Evolutionary conservation across 64 coral and sea anemone genomes (phyloP), one percentile per base, ranked within the genome.

Genomic region (Trachythela sp.): DNA sequence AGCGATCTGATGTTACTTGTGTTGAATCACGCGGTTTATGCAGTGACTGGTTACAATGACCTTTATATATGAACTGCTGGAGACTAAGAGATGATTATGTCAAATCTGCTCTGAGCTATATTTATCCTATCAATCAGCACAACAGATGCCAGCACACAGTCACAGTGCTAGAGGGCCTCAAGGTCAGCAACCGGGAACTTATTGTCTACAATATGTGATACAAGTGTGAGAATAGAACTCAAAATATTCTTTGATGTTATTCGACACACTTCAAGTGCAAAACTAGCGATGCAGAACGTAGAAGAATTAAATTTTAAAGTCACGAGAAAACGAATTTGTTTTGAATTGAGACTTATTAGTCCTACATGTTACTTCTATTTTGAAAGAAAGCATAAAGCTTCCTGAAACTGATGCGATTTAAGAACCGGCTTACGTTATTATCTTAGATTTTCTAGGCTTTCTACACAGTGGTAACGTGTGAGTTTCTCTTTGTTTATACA

Each of bases 251-350:
- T 64, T 64, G 56, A 64, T 26, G 56, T 64, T 64, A n/a, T 64
- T 64, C 24, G 56, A 64, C 56, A 64, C 56, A 64, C 56, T 24
- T 64, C 56, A 64, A 64, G 56, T 64, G 56, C 56, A 64, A 64
- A 64, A 64, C 56, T 64, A 27, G 56, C 26, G 20, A 64, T 64
- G 56, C 56, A 64, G 26, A n/a, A 64, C 56, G 24, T 64, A 22
- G 4, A 20, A 8, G 22, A 64, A n/a, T 26, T 8, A 64, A 26
- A 15, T 52, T 52, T 20, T 52, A 15, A 15, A 11, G 13, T 52
- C 49, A 52, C 13, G 49, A n/a, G n/a, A n/a, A n/a, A 45, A 11
- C 4, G 42, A 45, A 45, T 11, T 45, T 45, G 4, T 6, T 64
- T 26, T 64, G 3, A n/a, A 2, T n/a, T 64, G 15, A 18, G 20